These are phyloP conservation scores for Spilarctia lutea DNA, from an alignment of 2,888 invertebrate genomes.

Conservation along the genomic window DNA sequence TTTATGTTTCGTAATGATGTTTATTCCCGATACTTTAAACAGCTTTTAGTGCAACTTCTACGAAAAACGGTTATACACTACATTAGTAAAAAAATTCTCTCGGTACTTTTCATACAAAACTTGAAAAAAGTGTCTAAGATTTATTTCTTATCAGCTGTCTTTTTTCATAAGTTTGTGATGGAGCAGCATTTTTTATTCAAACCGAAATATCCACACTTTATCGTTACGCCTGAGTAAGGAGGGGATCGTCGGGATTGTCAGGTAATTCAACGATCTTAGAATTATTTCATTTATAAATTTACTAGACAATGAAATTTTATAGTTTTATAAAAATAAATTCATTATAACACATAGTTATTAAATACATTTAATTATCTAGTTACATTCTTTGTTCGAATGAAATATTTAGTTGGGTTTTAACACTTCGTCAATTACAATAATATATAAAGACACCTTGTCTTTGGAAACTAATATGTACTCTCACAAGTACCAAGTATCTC, in stretches of 20 bases:
- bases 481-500: too few relatives aligned
- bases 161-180: too few relatives aligned
- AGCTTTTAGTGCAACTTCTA: not conserved
- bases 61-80: not conserved
- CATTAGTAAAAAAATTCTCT: not conserved
- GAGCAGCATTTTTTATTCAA: too few relatives aligned
- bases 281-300: too few relatives aligned
- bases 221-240: too few relatives aligned
- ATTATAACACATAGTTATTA: not conserved
- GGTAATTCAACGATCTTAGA: too few relatives aligned
- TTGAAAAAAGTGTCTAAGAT: not conserved
- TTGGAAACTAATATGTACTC: too few relatives aligned
- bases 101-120: not conserved
- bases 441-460: too few relatives aligned
- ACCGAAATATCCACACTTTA: too few relatives aligned
- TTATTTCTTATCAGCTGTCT: too few relatives aligned
- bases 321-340: not conserved
- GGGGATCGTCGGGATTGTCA: too few relatives aligned
- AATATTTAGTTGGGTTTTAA: constrained; percentile 1
- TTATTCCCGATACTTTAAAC: not conserved
- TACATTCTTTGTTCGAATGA: not conserved
- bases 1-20: not conserved
- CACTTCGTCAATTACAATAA: not conserved
- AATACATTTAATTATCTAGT: constrained; percentile 2
- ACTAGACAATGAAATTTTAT: not conserved